Evolutionary conservation across 2,113 vertebrate genomes (phyloP).

Genomic region (Hystrix brachyura): DNA sequence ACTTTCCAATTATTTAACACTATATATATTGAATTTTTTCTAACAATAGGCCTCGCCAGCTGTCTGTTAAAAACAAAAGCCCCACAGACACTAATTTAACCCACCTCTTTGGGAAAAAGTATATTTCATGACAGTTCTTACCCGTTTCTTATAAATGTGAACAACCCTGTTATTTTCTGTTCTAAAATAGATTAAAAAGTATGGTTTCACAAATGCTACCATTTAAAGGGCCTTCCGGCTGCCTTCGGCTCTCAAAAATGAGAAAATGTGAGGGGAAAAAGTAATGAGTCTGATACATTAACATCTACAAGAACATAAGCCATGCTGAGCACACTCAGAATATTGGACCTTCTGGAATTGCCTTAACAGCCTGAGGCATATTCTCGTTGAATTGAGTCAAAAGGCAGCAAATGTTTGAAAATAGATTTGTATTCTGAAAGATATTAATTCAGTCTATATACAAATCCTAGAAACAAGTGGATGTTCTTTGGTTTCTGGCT

Average conservation of each 20-base stretch:
- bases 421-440: not conserved
- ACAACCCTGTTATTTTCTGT: not conserved
- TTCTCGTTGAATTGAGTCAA: not conserved
- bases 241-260: not conserved
- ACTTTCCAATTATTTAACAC: not conserved
- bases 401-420: constrained; percentile 27
- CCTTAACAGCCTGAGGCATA: not conserved
- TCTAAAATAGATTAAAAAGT: not conserved
- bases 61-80: not conserved
- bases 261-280: not conserved
- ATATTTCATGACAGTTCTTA: not conserved
- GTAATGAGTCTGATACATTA: not conserved
- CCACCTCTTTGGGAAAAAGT: not conserved
- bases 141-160: not conserved
- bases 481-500: not conserved
- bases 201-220: constrained; percentile 15
- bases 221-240: not conserved
- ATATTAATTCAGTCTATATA: not conserved
- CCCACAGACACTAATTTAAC: not conserved
- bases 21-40: not conserved
- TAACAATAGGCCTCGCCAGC: not conserved
- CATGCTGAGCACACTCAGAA: not conserved
- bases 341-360: not conserved
- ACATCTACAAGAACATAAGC: not conserved
- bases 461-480: not conserved